These are phyloP conservation scores for Tetragonula clypearis DNA, from an alignment of 1,140 invertebrate genomes.

Conservation along the genomic window DNA sequence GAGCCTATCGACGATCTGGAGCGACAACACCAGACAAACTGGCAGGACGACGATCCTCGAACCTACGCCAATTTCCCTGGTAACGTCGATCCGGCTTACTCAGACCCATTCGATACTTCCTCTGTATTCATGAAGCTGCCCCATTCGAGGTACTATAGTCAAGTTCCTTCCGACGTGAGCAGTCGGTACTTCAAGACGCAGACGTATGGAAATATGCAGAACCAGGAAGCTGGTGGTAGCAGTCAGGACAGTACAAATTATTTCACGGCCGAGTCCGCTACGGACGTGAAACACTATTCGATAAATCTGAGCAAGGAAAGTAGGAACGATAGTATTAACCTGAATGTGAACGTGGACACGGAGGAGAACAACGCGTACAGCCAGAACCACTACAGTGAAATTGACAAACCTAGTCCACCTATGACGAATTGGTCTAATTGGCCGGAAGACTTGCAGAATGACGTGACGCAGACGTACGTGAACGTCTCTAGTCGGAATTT, in stretches of 20 bases:
- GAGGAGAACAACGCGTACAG: conserved; percentile 51
- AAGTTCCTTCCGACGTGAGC: conserved; percentile 75
- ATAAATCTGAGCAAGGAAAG: conserved; percentile 45
- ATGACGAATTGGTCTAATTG: conserved; percentile 64
- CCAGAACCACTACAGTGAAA: conserved; percentile 73
- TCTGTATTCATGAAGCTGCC: conserved; percentile 74
- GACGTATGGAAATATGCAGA: conserved; percentile 72
- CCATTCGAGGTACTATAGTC: conserved; percentile 79
- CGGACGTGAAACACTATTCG: conserved; percentile 50
- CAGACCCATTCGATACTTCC: conserved; percentile 85
- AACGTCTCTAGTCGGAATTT: conserved; percentile 63
- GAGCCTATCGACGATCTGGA: conserved; percentile 86
- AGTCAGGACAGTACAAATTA: conserved; percentile 45
- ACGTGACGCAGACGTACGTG: conserved; percentile 65
- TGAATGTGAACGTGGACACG: conserved; percentile 66
- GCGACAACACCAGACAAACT: conserved; percentile 61
- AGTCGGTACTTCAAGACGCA: conserved; percentile 64
- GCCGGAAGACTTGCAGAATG: conserved; percentile 74
- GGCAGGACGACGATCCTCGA: conserved; percentile 73
- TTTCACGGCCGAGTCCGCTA: conserved; percentile 42
- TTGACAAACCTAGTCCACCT: conserved; percentile 66
- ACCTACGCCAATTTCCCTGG: conserved; percentile 78
- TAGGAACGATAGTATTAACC: conserved; percentile 67
- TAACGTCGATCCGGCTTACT: conserved; percentile 46
- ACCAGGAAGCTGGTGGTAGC: conserved; percentile 14